Base-by-base conservation (phyloP, 2,888 invertebrate genomes). In the Andrena bucephala region DNA sequence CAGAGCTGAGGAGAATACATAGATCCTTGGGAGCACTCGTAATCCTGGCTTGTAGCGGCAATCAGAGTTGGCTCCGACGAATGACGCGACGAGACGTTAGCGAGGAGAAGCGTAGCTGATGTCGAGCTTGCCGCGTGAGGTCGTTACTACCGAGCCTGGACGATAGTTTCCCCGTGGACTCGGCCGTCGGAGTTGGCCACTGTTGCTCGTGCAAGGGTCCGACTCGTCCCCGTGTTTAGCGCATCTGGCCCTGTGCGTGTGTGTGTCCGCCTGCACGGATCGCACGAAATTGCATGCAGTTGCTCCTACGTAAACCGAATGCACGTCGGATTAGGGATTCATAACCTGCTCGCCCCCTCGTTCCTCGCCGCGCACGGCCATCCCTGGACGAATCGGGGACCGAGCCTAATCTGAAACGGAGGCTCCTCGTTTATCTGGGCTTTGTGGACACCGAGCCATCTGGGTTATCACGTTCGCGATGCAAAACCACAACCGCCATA, bases 41-140 rank as follows among this genome's bases (percentile, higher is more conserved):
- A 91, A 92, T 91, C 87, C 90, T 84, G 68, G 87, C 84, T 91
- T 86, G 83, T 85, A 89, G 87, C 83, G 71, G 87, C 89, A 89
- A 90, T 91, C 88, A 87, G 87, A 87, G 82, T 81, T 82, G 85
- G 77, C 78, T 85, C 81, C 85, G 88, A 88, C 77, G 85, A 89
- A 87, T 81, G 84, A 42, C 48, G 68, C 52, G 63, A 63, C 59
- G 71, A 85, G 50, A 76, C 78, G 81, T 85, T 81, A 85, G 50
- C 59, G 60, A 13, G 54, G 16, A 65, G 52, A 42, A 65, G 84
- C n/a, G 24, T 50, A 82, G 70, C 65, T 78, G 77, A 83, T 87
- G 81, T 85, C 85, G 48, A 24, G 27, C 42, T 59, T 60, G n/a
- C 24, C 20, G 36, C 66, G 5, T 31, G 20, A 50, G 13, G 48